Base-by-base conservation (phyloP, 2,888 invertebrate species). In the Lycaena phlaeas region DNA sequence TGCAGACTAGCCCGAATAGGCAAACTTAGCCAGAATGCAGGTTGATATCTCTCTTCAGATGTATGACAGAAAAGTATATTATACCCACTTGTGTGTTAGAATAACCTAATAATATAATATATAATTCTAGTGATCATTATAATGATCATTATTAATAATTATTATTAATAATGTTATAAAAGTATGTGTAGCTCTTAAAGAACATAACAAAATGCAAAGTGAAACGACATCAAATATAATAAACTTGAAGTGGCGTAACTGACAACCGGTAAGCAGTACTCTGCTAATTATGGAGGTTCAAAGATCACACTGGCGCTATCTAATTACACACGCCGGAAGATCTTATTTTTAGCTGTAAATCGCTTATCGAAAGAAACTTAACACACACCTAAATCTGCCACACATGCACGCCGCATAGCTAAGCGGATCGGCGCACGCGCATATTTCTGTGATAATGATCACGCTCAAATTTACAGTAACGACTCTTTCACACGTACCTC, bases 381-480 rank as follows among this genome's bases (percentile, higher is more conserved):
- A 14, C 38, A 39, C 25, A 41, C 26, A 36, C 36, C 36, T 41
- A 44, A 36, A 29, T 39, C 22, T 36, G 36, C 34, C 38, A 39
- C 41, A 41, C 37, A 41, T 43, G 41, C 30, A 27, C 25, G 38
- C 40, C 44, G 48, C 50, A 50, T 46, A 50, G 39, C 44, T 44
- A 39, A 43, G 43, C 40, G 48, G 40, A 40, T 37, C 40, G 46
- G 47, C 42, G 49, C 51, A 45, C 51, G 51, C 48, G 51, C 51
- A 54, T 54, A 54, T 51, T 57, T 54, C 51, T 46, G 45, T 58
- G 72, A 71, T 74, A 71, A 54, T 53, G 58, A 74, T 72, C 69
- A 54, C 56, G 56, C 49, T 54, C 54, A 59, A 60, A 61, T 70
- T 60, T 69, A 71, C 73, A 64, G 69, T 71, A 69, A 72, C 57